Conservation (phyloP, 2,113 vertebrate species). For the Machaerirhynchus nigripectus region DNA sequence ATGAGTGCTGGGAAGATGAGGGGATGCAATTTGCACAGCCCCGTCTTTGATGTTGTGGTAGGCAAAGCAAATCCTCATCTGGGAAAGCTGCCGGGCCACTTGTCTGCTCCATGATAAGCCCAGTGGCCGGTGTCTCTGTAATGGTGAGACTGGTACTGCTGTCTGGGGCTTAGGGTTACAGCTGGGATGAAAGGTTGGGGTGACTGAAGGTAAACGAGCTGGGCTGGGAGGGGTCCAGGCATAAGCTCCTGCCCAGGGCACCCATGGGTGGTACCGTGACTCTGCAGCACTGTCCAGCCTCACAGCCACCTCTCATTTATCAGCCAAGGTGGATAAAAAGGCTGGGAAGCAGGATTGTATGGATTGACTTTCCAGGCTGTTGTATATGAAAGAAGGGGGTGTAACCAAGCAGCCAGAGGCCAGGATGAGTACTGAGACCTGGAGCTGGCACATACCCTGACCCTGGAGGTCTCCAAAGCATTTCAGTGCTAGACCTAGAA, state of each 20-base stretch:
- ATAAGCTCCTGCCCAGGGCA: background rate
- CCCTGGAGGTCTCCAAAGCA: background rate
- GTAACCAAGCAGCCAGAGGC: background rate
- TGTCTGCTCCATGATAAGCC: constrained; percentile 10
- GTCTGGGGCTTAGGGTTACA: background rate
- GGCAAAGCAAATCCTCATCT: background rate
- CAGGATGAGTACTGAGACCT: background rate
- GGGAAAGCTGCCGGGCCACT: background rate
- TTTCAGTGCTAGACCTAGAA: background rate
- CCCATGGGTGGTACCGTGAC: background rate
- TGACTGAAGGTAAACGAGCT: constrained; percentile 6
- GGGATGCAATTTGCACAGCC: background rate
- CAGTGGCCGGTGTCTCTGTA: background rate
- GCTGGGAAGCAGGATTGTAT: background rate
- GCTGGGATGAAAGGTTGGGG: background rate
- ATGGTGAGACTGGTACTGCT: background rate
- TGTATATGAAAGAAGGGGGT: background rate
- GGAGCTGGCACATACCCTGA: background rate
- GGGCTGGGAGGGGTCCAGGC: background rate
- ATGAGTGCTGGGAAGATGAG: background rate
- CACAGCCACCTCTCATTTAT: background rate
- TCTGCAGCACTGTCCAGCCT: background rate
- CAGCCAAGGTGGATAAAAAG: background rate
- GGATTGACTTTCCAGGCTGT: background rate
- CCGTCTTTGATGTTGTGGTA: constrained; percentile 8